Evolutionary conservation across 2,888 invertebrate genomes (phyloP), one percentile per base, ranked within the genome.

Genomic region (Aleiodes leptofemur): DNA sequence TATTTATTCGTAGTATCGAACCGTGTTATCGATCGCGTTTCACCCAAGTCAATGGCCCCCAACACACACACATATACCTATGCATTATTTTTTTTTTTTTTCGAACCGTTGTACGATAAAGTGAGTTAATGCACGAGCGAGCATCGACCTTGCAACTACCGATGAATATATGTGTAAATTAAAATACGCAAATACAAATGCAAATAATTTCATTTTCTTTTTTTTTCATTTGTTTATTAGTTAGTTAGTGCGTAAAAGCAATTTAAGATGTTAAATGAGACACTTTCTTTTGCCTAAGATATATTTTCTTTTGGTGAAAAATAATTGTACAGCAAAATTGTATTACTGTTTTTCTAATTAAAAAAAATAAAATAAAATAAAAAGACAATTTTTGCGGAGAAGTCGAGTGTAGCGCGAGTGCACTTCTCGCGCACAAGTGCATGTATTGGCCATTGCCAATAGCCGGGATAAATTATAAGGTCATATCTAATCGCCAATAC

Each of bases 401-500:
- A 29, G 14, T 14, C 9, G 59, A 31, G 61, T 48, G 48, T 48
- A 23, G 16, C 43, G 9, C 0, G 64, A 2, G 2, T 23, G n/a
- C n/a, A 23, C 23, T 23, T 23, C 1, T 1, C 23, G 23, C 23
- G 23, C 2, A 23, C 23, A 7, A 59, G 29, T 64, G 64, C 64
- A 43, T 64, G 64, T 64, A 23, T 23, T 23, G 43, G 64, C 16
- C 23, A 64, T 64, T 14, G 13, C 43, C 38, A 64, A 43, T 64
- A 43, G 9, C 43, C 43, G 23, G 48, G 71, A 76, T 76, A 76
- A 80, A 76, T 81, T 78, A 76, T 78, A 72, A 74, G 73, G 61
- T 77, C 78, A 66, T 81, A 78, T 81, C 82, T 83, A 83, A 82
- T 83, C 85, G 80, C 31, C 77, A 82, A 81, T 82, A 71, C 71